A percentile compares a stretch with the other conserved stretches of the same genome.
Conservation (phyloP, 2,888 invertebrate species). For the Sericinus montela region DNA sequence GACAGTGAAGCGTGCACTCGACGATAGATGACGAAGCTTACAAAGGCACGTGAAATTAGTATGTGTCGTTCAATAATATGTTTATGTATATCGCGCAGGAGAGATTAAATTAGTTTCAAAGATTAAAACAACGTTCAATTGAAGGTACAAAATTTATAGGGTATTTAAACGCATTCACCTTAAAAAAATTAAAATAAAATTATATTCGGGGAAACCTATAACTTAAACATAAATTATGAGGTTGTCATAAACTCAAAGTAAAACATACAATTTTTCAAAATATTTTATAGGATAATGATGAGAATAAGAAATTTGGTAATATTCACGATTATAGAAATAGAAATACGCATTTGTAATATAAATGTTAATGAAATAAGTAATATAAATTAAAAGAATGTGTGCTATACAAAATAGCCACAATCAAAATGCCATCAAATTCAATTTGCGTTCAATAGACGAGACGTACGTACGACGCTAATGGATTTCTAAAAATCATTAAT, state of each 20-base stretch:
- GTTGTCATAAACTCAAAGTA: too few relatives aligned
- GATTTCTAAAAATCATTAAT: slow-evolving; percentile 12
- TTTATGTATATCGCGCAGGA: slow-evolving; percentile 25
- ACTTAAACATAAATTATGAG: too few relatives aligned
- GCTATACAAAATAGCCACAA: not conserved
- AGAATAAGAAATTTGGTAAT: too few relatives aligned
- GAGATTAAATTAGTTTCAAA: slow-evolving; percentile 23
- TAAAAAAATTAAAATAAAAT: too few relatives aligned
- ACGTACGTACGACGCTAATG: slow-evolving; percentile 9
- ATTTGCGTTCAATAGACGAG: slow-evolving; percentile 14
- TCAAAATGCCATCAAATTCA: slow-evolving; percentile 13
- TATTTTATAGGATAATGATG: too few relatives aligned
- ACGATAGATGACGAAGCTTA: slow-evolving; percentile 33
- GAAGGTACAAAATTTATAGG: not conserved
- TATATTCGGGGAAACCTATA: too few relatives aligned
- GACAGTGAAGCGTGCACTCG: slow-evolving; percentile 28
- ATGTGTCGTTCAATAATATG: slow-evolving; percentile 53
- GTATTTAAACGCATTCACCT: too few relatives aligned
- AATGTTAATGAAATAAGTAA: too few relatives aligned
- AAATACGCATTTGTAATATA: too few relatives aligned
- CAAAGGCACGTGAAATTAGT: slow-evolving; percentile 61
- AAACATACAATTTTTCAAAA: too few relatives aligned
- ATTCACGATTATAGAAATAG: too few relatives aligned
- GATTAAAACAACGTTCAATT: slow-evolving; percentile 24
- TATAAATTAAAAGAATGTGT: too few relatives aligned